Percentiles rank a stretch among this genome's conserved stretches.
Evolutionary conservation across 2,888 invertebrate species (phyloP).

Genomic region (Lepetodrilus schrolli): DNA sequence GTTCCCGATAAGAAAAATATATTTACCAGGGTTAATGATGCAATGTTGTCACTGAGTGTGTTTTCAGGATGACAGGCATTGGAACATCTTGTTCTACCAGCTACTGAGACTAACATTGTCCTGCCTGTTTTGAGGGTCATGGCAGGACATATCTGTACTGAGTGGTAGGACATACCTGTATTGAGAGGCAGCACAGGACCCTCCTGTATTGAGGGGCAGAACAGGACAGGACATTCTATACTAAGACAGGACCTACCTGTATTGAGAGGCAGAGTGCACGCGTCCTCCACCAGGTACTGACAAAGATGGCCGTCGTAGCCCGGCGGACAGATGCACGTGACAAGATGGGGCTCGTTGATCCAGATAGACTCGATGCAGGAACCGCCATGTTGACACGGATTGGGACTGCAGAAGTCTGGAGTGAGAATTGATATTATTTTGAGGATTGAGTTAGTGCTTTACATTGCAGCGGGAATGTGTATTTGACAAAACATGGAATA

Average conservation of each 20-base stretch:
- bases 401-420: constrained; percentile 67
- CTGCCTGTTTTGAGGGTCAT: neutral
- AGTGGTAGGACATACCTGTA: neutral
- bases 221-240: neutral
- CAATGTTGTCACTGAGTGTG: no score
- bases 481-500: no score
- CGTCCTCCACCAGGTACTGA: constrained; percentile 59
- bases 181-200: neutral
- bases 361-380: constrained; percentile 64
- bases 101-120: no score
- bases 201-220: constrained; percentile 63
- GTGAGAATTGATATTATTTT: no score
- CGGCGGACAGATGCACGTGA: constrained; percentile 66
- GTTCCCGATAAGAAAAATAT: no score
- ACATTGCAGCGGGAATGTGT: no score
- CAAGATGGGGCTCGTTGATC: constrained; percentile 62
- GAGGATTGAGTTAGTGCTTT: no score
- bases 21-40: no score
- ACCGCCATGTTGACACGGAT: constrained; percentile 69
- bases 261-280: constrained; percentile 61
- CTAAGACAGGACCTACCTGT: constrained; percentile 49
- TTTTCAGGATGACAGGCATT: no score
- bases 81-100: no score
- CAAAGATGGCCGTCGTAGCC: constrained; percentile 67
- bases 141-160: neutral